Conservation (phyloP, 2,797 vertebrate genomes). For the Ptychadena robeensis region DNA sequence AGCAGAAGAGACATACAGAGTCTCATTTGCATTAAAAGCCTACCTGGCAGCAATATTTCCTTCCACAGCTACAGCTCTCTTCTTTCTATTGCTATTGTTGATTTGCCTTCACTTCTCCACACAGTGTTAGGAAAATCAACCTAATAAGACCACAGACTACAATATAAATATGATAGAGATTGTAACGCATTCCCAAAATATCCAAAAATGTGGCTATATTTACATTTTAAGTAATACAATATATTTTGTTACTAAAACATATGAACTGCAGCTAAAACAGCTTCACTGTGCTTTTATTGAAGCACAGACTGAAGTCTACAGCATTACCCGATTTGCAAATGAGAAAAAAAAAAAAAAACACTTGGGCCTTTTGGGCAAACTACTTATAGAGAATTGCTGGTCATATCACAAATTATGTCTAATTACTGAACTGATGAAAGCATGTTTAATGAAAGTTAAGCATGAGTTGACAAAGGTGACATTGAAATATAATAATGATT, state of each 20-base stretch:
- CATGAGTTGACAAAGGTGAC: conserved; percentile 75
- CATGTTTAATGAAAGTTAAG: conserved; percentile 69
- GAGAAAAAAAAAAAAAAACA: too few species aligned
- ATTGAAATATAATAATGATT: conserved; percentile 72
- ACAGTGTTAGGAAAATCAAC: too few species aligned
- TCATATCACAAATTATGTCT: conserved; percentile 67
- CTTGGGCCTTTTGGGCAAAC: conserved; percentile 60
- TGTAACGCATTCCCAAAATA: too few species aligned
- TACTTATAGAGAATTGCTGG: conserved; percentile 69
- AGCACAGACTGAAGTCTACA: conserved; percentile 13
- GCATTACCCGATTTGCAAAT: conserved; percentile 19
- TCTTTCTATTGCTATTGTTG: too few species aligned
- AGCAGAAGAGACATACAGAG: too few species aligned
- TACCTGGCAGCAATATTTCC: too few species aligned
- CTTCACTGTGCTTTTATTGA: conserved; percentile 8
- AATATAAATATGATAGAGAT: background rate
- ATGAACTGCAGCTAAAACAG: conserved; percentile 3
- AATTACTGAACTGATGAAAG: conserved; percentile 68
- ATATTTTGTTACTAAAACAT: too few species aligned
- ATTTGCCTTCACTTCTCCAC: too few species aligned
- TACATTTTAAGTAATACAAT: too few species aligned
- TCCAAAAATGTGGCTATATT: background rate
- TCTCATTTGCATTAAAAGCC: too few species aligned
- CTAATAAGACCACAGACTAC: background rate
- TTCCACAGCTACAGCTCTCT: too few species aligned